A percentile compares a stretch with the other conserved stretches of the same genome.
phyloP scores from a whole-genome alignment of 1,140 invertebrate genomes.

The Heliconius hewitsoni region DNA sequence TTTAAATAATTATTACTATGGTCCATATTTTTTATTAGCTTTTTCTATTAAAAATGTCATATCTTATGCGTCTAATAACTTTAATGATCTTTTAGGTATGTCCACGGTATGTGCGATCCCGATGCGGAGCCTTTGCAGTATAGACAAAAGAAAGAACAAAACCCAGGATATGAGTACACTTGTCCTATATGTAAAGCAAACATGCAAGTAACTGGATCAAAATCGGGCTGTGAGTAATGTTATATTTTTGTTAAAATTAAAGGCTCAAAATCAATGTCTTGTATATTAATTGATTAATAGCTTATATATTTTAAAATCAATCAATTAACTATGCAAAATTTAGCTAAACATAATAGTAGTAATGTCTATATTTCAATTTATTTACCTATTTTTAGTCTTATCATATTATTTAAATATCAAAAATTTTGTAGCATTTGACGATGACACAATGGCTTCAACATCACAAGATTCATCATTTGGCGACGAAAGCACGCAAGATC shows the following conservation, averaged over 20 bases:
- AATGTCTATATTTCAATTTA: no score
- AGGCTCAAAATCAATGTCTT: no score
- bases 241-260: conserved; percentile 10
- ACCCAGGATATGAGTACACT: conserved; percentile 93
- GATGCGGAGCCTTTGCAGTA: conserved; percentile 91
- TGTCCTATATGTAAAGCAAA: conserved; percentile 92
- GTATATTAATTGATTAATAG: no score
- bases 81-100: conserved; percentile 84
- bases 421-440: conserved; percentile 81
- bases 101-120: conserved; percentile 95
- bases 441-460: conserved; percentile 83
- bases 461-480: conserved; percentile 87
- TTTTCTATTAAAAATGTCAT: no score
- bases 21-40: no score
- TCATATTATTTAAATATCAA: not conserved
- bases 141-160: conserved; percentile 89
- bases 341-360: no score
- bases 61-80: not conserved
- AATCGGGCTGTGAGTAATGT: conserved; percentile 84
- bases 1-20: no score
- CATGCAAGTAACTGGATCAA: conserved; percentile 78
- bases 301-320: no score
- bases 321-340: no score
- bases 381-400: no score
- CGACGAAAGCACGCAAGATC: conserved; percentile 80